phyloP scores from a whole-genome alignment of 2,888 invertebrate species.

The Philhelius pedissequus region DNA sequence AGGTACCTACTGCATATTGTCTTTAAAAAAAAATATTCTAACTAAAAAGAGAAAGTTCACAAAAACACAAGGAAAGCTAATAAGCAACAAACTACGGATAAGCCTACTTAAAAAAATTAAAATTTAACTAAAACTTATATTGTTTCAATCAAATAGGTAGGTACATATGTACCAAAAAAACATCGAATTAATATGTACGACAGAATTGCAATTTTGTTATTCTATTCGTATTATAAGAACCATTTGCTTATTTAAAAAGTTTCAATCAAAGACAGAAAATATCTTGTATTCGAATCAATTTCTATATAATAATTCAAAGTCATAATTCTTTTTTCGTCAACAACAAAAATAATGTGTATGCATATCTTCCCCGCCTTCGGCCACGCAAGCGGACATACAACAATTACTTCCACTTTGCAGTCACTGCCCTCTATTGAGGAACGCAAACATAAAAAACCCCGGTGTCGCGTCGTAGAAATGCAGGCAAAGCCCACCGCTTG shows the following conservation, averaged over 20 bases:
- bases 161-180: too few species aligned
- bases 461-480: slow-evolving; percentile 33
- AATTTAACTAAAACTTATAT: too few species aligned
- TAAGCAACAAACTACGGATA: too few species aligned
- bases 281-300: slow-evolving; percentile 7
- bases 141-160: too few species aligned
- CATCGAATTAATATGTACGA: too few species aligned
- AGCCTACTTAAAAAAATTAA: too few species aligned
- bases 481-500: slow-evolving; percentile 20
- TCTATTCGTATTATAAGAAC: neutral
- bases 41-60: too few species aligned
- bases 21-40: too few species aligned
- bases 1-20: too few species aligned
- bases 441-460: slow-evolving; percentile 45
- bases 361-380: neutral
- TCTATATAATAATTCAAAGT: slow-evolving; percentile 1
- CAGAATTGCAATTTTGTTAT: too few species aligned
- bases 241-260: neutral
- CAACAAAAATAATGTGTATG: slow-evolving; percentile 1
- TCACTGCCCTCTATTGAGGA: slow-evolving; percentile 59
- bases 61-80: too few species aligned
- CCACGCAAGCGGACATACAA: slow-evolving; percentile 14
- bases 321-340: slow-evolving; percentile 31
- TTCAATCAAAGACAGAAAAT: neutral
- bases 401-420: slow-evolving; percentile 60